A percentile compares a stretch with the other conserved stretches of the same genome.
Evolutionary conservation across 2,888 invertebrate species (phyloP).

Genomic region (Saturnia japonica): DNA sequence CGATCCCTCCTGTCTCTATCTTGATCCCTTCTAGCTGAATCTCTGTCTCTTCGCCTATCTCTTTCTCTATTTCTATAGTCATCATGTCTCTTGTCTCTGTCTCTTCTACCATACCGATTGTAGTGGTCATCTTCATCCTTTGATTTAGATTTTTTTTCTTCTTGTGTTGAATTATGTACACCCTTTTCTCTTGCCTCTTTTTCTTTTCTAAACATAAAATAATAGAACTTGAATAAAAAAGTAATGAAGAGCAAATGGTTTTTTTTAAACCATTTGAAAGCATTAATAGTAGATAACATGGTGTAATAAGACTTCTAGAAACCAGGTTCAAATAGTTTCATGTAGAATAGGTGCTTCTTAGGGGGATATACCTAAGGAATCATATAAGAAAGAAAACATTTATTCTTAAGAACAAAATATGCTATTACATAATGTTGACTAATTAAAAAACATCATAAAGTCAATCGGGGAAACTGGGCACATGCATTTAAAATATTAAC

Average conservation of each 20-base stretch:
- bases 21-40: constrained; percentile 39
- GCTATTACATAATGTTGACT: no score
- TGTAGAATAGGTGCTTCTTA: background rate
- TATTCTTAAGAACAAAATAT: no score
- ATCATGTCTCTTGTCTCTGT: constrained; percentile 43
- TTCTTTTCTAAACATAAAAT: constrained; percentile 54
- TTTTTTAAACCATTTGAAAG: no score
- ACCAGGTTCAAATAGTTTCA: background rate
- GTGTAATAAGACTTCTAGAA: background rate
- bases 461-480: no score
- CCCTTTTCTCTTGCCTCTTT: constrained; percentile 85
- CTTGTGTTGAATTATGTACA: constrained; percentile 86
- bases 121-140: constrained; percentile 68
- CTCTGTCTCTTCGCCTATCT: constrained; percentile 45
- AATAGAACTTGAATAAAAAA: background rate
- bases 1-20: constrained; percentile 50
- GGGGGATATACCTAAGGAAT: background rate
- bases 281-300: no score
- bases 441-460: no score
- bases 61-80: constrained; percentile 47
- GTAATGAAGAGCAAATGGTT: background rate
- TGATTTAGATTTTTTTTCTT: constrained; percentile 70
- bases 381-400: constrained; percentile 10
- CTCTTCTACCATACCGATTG: constrained; percentile 59
- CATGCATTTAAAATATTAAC: no score